A percentile compares a stretch with the other conserved stretches of the same genome.
These are phyloP conservation scores for Harpalus rubripes DNA, from an alignment of 2,888 invertebrate genomes.

Conservation along the genomic window DNA sequence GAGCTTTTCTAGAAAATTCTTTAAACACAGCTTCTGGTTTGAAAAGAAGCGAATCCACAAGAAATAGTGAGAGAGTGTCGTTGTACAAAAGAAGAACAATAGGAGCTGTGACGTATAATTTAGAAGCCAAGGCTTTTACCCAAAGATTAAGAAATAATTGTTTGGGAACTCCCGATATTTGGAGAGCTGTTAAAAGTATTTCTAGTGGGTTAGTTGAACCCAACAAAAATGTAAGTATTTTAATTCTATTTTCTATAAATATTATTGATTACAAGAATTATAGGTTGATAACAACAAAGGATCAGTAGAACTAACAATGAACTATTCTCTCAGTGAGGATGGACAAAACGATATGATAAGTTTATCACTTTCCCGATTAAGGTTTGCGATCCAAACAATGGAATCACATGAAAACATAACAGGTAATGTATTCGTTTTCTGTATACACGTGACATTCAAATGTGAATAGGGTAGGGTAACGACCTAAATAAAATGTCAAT, in stretches of 20 bases:
- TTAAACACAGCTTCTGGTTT: conserved; percentile 64
- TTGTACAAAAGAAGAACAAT: conserved; percentile 83
- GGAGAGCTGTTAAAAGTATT: conserved; percentile 84
- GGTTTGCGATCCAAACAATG: conserved; percentile 86
- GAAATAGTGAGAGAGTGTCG: conserved; percentile 79
- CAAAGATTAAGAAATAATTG: conserved; percentile 81
- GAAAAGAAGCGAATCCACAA: conserved; percentile 57
- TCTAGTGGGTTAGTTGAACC: conserved; percentile 81
- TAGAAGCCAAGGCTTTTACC: conserved; percentile 83
- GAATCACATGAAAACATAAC: conserved; percentile 84
- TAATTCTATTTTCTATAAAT: neutral
- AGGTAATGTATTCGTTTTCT: conserved; percentile 76
- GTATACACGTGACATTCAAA: conserved; percentile 43
- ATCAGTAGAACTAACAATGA: conserved; percentile 82
- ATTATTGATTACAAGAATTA: conserved; percentile 68
- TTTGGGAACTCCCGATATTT: conserved; percentile 85
- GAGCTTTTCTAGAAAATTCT: conserved; percentile 68
- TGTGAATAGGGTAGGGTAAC: conserved; percentile 32
- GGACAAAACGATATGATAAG: conserved; percentile 83
- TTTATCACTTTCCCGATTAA: conserved; percentile 81
- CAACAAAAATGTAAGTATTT: conserved; percentile 77
- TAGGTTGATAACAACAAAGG: conserved; percentile 86
- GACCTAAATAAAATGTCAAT: conserved; percentile 50
- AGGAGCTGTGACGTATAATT: conserved; percentile 85
- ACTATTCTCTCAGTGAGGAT: conserved; percentile 84